Evolutionary conservation across 2,113 vertebrate genomes (phyloP), one percentile per base, ranked within the genome.

Genomic region (Malurus melanocephalus): DNA sequence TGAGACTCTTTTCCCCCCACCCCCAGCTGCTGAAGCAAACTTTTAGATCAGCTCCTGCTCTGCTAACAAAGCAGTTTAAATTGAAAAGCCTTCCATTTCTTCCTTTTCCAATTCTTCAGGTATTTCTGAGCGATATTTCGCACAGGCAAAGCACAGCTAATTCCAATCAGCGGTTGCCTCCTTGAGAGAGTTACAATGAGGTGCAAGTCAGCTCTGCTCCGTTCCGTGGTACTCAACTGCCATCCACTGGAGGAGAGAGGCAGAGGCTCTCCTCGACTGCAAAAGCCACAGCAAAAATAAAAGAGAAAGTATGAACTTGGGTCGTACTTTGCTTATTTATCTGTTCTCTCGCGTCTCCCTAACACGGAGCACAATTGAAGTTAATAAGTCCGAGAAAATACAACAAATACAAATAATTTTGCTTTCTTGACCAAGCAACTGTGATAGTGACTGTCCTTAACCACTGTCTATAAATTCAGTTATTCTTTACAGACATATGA

Each of bases 221-320:
- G 2, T 96, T 93, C 19, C 90, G 2, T 93, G 97, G 95, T 95
- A 76, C 96, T 81, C 83, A 96, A 93, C 95, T 97, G 97, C 97
- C 97, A 97, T 98, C 98, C 97, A 89, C 96, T 97, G 98, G 97
- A 71, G 26, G 9, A 30, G 14, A 78, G 35, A 51, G 48, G 87
- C 82, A 94, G 24, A 40, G 43, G 27, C n/a, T 27, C 38, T 11
- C 28, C 49, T 16, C 26, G 19, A 5, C 20, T 4, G 4, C 12
- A 28, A 45, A 32, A 87, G 23, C 26, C 55, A 8, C 62, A 4
- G 45, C 24, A 66, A 87, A 72, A 64, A 30, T 16, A 15, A 45
- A 73, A 67, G 55, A 35, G 53, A 55, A 74, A 43, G 8, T 10
- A 15, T 6, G 6, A 45, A 56, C 24, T 55, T 53, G 75, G 49